Conservation (phyloP, 2,888 invertebrate species). For the Apomyelois bistriatella region DNA sequence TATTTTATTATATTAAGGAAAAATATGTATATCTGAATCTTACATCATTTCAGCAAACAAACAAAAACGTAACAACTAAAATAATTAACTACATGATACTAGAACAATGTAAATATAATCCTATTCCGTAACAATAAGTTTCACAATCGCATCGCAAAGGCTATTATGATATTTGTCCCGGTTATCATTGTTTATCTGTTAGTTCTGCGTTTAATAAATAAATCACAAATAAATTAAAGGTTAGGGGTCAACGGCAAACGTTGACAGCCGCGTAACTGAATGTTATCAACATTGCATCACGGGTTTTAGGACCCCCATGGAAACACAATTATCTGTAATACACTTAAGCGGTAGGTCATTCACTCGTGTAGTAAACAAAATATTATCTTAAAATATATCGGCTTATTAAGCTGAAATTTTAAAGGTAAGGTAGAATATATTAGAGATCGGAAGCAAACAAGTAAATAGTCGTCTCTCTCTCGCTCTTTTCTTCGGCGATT, state of each 20-base stretch:
- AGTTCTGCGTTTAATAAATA: conserved; percentile 19
- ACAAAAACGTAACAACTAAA: conserved; percentile 32
- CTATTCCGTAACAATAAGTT: conserved; percentile 28
- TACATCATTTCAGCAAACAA: conserved; percentile 22
- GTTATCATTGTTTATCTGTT: conserved; percentile 43
- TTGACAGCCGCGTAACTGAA: background rate
- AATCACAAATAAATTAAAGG: conserved; percentile 38
- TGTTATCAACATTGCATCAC: conserved; percentile 6
- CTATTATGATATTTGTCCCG: conserved; percentile 40
- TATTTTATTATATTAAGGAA: background rate
- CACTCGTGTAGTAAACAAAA: no score
- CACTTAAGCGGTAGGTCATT: no score
- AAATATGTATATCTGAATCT: background rate
- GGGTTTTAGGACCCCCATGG: background rate
- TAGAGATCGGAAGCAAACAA: no score
- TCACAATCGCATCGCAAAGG: conserved; percentile 20
- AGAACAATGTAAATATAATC: conserved; percentile 27
- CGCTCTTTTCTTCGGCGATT: no score
- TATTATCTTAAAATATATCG: no score
- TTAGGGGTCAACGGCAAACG: conserved; percentile 46
- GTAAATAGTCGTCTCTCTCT: no score
- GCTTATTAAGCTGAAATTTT: no score
- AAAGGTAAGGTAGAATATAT: no score
- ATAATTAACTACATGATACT: conserved; percentile 1
- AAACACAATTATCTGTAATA: background rate